Base-by-base conservation (phyloP, 2,113 vertebrate genomes). In the Aleadryas rufinucha region DNA sequence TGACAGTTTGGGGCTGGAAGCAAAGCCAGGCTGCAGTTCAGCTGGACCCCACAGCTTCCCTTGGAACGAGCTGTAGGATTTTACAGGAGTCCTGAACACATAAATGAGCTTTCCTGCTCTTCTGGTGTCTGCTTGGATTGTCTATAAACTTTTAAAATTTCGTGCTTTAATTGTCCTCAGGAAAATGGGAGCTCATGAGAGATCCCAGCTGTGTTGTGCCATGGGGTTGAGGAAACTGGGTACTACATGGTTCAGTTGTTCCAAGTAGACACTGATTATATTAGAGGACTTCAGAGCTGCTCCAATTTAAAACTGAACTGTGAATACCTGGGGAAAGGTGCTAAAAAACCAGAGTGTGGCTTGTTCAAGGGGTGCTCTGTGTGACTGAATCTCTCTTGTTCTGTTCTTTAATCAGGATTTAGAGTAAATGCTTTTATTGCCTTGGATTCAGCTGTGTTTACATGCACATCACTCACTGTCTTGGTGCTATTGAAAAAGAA, bases 91-190 rank as follows among this genome's bases (percentile, higher is more conserved):
- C 68, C 39, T 75, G 39, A 59, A 23, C 18, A 3, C 15, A 2
- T 8, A 5, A 23, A 23, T 2, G 8, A 56, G 37, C 15, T 44
- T 53, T 52, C 30, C 68, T 54, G n/a, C 30, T 72, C 5, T 52
- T 35, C 39, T 74, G 13, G 1, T 64, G 18, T 24, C 60, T 65
- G 54, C 12, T 81, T 69, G 27, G 23, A 10, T 37, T 30, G 37
- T 28, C 72, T 56, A 0, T 27, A 20, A 80, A 30, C n/a, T 35
- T 64, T 12, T 5, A 33, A 68, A 37, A 27, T 47, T 6, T 17
- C 2, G 0, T 22, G 6, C 10, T 41, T 45, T 81, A 4, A 1
- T 49, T 41, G 8, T 68, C 17, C 37, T 16, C 22, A 21, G 41
- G 50, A 90, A 64, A 71, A 20, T 37, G 31, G 33, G 65, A 54